phyloP scores from a whole-genome alignment of 2,113 vertebrate species.

The Empidonax traillii region DNA sequence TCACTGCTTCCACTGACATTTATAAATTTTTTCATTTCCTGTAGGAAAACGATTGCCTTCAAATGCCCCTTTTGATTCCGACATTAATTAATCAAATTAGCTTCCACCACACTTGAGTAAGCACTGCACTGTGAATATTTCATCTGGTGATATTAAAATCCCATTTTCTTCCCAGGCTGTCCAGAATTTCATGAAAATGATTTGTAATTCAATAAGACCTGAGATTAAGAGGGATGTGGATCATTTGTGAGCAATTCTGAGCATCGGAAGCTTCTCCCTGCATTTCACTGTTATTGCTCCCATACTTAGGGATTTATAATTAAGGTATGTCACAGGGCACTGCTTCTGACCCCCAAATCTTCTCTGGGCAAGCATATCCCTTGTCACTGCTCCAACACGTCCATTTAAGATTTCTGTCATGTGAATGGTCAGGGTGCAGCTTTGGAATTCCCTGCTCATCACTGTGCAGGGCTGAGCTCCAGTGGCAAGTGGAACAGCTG shows the following conservation, averaged over 20 bases:
- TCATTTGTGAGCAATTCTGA: neutral
- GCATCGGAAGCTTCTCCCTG: neutral
- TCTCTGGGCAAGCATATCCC: neutral
- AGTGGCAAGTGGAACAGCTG: neutral
- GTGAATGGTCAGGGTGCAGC: neutral
- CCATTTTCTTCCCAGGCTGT: conserved; percentile 17
- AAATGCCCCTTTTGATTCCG: conserved; percentile 16
- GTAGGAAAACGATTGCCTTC: neutral
- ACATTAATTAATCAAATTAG: conserved; percentile 34
- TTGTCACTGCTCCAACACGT: neutral
- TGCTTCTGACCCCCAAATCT: neutral
- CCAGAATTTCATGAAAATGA: neutral
- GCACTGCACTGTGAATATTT: neutral
- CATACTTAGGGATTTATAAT: neutral
- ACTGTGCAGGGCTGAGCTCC: neutral
- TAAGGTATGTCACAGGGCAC: neutral
- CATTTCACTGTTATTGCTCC: neutral
- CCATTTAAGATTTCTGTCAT: neutral
- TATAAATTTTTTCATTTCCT: neutral
- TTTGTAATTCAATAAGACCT: neutral
- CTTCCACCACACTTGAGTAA: conserved; percentile 9
- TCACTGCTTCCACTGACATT: neutral
- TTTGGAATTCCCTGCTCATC: neutral
- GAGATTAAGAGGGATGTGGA: neutral
- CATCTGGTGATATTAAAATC: conserved; percentile 15